Conservation (phyloP, 2,888 invertebrate species). For the Myopa tessellatipennis region DNA sequence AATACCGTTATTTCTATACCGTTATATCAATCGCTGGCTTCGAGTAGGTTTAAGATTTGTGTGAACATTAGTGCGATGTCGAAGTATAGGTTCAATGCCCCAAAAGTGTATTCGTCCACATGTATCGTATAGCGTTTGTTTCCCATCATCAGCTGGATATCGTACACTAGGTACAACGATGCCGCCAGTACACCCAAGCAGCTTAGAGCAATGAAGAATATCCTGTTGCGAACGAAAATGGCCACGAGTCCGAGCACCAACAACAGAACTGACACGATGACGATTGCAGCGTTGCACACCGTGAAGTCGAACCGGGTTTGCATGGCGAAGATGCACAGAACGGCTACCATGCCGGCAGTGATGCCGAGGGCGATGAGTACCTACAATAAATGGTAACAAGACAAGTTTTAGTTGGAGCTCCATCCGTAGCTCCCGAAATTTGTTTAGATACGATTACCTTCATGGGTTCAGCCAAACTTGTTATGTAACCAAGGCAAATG, state of each 20-base stretch:
- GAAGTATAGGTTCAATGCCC: constrained; percentile 75
- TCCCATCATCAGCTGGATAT: constrained; percentile 90
- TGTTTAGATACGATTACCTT: constrained; percentile 63
- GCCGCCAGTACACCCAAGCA: constrained; percentile 86
- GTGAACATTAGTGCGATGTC: constrained; percentile 47
- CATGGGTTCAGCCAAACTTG: constrained; percentile 70
- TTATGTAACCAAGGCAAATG: constrained; percentile 78
- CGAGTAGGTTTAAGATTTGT: constrained; percentile 43
- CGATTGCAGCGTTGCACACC: constrained; percentile 77
- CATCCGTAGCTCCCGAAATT: background rate
- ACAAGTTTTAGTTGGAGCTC: background rate
- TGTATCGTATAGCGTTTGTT: constrained; percentile 87
- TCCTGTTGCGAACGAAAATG: constrained; percentile 70
- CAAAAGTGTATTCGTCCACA: constrained; percentile 92
- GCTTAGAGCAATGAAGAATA: constrained; percentile 74
- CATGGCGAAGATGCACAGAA: constrained; percentile 88
- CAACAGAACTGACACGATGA: constrained; percentile 77
- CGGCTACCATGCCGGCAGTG: constrained; percentile 83
- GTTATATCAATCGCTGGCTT: too few relatives aligned
- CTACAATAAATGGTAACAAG: constrained; percentile 58
- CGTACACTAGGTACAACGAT: constrained; percentile 86
- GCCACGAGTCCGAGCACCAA: constrained; percentile 80
- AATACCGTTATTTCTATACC: too few relatives aligned
- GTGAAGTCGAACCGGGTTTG: constrained; percentile 91
- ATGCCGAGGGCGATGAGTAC: constrained; percentile 87